Conservation (phyloP, 2,888 invertebrate species). For the Nowickia ferox region DNA sequence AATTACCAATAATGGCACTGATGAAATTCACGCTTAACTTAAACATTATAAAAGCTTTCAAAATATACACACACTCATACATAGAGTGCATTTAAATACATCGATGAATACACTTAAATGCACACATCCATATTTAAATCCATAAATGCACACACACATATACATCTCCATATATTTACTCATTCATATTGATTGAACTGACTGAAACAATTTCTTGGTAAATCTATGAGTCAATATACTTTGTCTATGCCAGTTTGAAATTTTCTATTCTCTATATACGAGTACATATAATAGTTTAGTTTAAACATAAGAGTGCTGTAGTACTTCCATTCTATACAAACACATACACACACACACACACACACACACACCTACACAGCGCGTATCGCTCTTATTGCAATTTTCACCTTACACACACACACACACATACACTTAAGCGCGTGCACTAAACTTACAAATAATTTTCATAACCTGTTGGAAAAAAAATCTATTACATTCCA, state of each 20-base stretch:
- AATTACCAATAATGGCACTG: constrained; percentile 70
- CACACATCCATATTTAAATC: constrained; percentile 17
- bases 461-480: constrained; percentile 49
- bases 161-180: not conserved
- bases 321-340: not conserved
- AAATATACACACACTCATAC: constrained; percentile 47
- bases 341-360: constrained; percentile 6
- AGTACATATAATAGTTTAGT: constrained; percentile 51
- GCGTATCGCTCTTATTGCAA: constrained; percentile 49
- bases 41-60: constrained; percentile 67
- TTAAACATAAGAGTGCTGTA: constrained; percentile 28
- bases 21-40: constrained; percentile 72
- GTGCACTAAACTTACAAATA: constrained; percentile 17
- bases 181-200: constrained; percentile 67
- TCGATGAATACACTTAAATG: constrained; percentile 48
- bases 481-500: not conserved
- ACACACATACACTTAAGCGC: not conserved
- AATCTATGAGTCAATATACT: constrained; percentile 72
- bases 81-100: constrained; percentile 62
- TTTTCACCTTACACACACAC: constrained; percentile 42
- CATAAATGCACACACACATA: constrained; percentile 14
- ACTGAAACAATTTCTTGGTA: constrained; percentile 70
- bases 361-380: constrained; percentile 20
- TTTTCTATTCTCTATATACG: constrained; percentile 57
- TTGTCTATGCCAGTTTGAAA: constrained; percentile 62